Base-by-base conservation (phyloP, 2,888 invertebrate genomes). In the Trachelus stipa region DNA sequence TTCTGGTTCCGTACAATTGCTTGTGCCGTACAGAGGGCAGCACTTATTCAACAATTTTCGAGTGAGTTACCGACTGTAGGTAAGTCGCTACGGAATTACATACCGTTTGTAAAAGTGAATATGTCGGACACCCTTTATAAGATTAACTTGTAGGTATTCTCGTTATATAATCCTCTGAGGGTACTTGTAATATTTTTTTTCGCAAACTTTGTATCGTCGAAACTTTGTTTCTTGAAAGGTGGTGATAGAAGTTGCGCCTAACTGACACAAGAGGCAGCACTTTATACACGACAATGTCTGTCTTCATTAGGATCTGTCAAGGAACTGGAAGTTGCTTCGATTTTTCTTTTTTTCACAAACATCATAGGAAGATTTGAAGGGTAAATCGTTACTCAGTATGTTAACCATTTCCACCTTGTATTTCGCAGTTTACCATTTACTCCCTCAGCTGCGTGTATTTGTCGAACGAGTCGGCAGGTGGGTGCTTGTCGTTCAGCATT, bases 361-460 rank as follows among this genome's bases (percentile, higher is more conserved):
- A 56, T 56, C 56, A 56, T 23, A 9, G 23, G 56, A 56, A 23
- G 56, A 23, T 56, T 56, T 9, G 23, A 56, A 56, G 15, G 23
- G 56, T 23, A 37, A 37, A 37, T 37, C 37, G 37, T 37, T 23
- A 56, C 9, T 23, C 23, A 23, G 71, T 15, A 71, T 23, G 31
- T 71, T 71, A 31, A 34, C 71, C 33, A 71, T 23, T 71, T 31
- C 12, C 31, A 34, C 71, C 33, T 69, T 68, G 23, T 40, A 68
- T 68, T 77, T 77, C 34, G 40, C 76, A 81, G 79, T 81, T 81
- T 84, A 79, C 81, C 77, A 80, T 80, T 80, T 84, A 82, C 83
- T 85, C 84, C 82, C 82, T 84, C 79, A 84, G 80, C 83, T 73
- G 80, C 78, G 81, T 84, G 79, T 85, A 85, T 85, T 85, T 85